Base-by-base conservation (phyloP, 2,113 vertebrate species). In the Pseudois nayaur region DNA sequence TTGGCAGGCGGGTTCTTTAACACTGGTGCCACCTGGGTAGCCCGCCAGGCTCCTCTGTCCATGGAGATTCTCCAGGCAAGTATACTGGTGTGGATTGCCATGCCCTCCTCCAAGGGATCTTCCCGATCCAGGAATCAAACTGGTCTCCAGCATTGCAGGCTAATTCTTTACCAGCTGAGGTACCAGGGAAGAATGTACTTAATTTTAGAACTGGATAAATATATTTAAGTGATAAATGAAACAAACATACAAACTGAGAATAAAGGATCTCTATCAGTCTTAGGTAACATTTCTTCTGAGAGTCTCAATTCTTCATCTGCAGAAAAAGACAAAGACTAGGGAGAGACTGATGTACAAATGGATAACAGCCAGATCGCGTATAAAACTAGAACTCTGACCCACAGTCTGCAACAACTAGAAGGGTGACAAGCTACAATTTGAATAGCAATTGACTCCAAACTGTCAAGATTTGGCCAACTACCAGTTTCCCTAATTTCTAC, bases 311-410 rank as follows among this genome's bases (percentile, higher is more conserved):
- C 19, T 76, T 82, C 4, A 54, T 82, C 25, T 82, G 25, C 33
- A 67, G 88, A 54, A 60, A 87, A 50, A 60, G 40, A 27, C 5
- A 15, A 78, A 87, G 40, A n/a, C 19, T 64, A 86, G 0, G 31
- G 31, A 67, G 7, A 54, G 3, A 12, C 4, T n/a, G n/a, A 48
- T 14, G 48, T 54, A 31, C 19, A 59, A 45, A 92, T 59, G 8
- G 19, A 36, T 10, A 88, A 74, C 9, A 4, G 2, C 3, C 2
- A 90, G 8, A 11, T 6, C 0, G 3, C 12, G 21, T 50, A 12
- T 29, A 43, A 50, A 96, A 62, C 27, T 16, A 83, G n/a, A 54
- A 54, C 2, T 76, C 14, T 79, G 45, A 87, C 13, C 3, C 27
- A 29, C 19, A 78, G 31, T 48, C 12, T n/a, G 4, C n/a, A 29